Base-by-base conservation (phyloP, 2,113 vertebrate genomes). In the Ursus arctos region DNA sequence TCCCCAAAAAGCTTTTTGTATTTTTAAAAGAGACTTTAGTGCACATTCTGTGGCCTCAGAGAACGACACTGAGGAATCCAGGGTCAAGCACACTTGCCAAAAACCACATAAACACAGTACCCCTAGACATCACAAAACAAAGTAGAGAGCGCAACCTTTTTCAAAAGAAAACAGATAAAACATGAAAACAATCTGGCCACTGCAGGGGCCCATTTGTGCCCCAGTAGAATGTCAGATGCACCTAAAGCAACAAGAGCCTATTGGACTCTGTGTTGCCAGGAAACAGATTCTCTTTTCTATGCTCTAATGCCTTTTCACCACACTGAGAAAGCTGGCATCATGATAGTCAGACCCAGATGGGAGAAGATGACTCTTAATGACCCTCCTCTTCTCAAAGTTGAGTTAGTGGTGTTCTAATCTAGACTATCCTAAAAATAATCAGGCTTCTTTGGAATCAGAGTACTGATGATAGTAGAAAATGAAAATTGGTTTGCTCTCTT, bases 51-150 rank as follows among this genome's bases (percentile, higher is more conserved):
- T 74, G 97, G 91, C 82, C 67, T 96, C 88, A 89, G 65, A 96
- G 88, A 87, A 97, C 1, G 77, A 95, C 96, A 88, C 43, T 77
- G 95, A 98, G 80, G 96, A 98, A 98, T 98, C 96, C 76, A 81
- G 71, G 97, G 86, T 97, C 97, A 94, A 85, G 72, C 40, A 72
- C 80, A 90, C n/a, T 92, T 97, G 97, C 97, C 97, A 98, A 98
- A 96, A 98, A 65, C 53, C 92, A 98, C 97, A 97, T 69, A 84
- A 96, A 88, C 85, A 88, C 84, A 91, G 88, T 93, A 92, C 90
- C 94, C 96, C 95, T 84, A 96, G 97, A 98, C 97, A 97, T 96
- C 97, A 98, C 92, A 96, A 94, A 98, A 96, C 96, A 96, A 85
- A 97, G 88, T 6, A 67, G 90, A 98, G 97, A 96, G 92, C 86